A percentile compares a stretch with the other conserved stretches of the same genome.
These are phyloP conservation scores for Nettapus auritus DNA, from an alignment of 2,113 vertebrate genomes.

Conservation along the genomic window DNA sequence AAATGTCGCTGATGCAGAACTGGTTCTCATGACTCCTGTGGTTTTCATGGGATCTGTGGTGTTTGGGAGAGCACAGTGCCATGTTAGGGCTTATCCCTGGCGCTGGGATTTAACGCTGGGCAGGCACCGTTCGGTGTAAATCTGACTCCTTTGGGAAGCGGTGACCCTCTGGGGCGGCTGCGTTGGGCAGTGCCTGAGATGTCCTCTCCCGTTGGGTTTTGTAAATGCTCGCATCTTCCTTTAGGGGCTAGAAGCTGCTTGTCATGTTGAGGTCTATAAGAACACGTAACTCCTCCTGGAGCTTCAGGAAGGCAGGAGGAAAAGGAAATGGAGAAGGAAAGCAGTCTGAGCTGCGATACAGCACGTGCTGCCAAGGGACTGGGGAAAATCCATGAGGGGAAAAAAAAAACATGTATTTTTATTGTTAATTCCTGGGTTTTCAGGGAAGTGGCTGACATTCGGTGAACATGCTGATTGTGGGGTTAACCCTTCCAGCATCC, in stretches of 20 bases:
- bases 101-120: neutral
- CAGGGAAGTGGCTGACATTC: neutral
- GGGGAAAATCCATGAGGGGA: neutral
- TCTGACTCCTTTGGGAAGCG: neutral
- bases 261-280: neutral
- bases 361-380: fast-evolving
- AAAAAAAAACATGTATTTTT: neutral
- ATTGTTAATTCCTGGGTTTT: neutral
- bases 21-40: neutral
- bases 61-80: neutral
- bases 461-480: neutral
- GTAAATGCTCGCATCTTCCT: fast-evolving
- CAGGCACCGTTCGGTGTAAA: neutral
- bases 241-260: neutral
- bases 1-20: neutral
- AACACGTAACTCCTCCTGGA: fast-evolving
- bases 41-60: neutral
- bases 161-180: neutral
- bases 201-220: fast-evolving
- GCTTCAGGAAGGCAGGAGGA: neutral
- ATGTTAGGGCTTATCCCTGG: neutral
- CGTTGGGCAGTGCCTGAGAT: neutral
- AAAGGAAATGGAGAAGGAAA: neutral
- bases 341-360: neutral
- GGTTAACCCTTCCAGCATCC: neutral